Base-by-base conservation (phyloP, 2,797 vertebrate species). In the Ispidina lecontei region DNA sequence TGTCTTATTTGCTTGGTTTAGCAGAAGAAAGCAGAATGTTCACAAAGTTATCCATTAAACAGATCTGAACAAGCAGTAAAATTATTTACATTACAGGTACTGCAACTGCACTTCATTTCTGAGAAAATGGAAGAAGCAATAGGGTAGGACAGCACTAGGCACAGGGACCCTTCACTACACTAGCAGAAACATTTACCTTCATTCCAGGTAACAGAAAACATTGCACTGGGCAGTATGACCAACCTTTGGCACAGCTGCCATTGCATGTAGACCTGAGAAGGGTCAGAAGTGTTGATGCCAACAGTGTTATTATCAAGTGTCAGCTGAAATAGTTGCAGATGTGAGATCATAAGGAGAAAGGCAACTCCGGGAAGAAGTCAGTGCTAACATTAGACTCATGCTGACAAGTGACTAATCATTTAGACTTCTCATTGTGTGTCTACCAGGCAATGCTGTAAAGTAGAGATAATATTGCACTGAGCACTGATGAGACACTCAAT, bases 321-420 rank as follows among this genome's bases (percentile, higher is more conserved):
- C 95, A 94, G 75, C 69, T 85, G 39, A 82, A 89, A 82, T 80
- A 83, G 74, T 60, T 94, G 75, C 63, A 83, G 55, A 47, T 63
- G 67, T 95, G 93, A 96, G 68, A 91, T 93, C 92, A 93, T 51
- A 46, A 44, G 71, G 77, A 77, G 75, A 83, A 60, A 79, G 65
- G 69, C 81, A 70, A 88, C 72, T 7, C 9, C n/a, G 74, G 71
- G 51, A 60, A 87, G 43, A 80, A 86, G 56, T 72, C 83, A 77
- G 31, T 44, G 56, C 92, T 96, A 90, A 96, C 4, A 49, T 95
- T 90, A 95, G 87, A 84, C 44, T 74, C 41, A 8, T 26, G 59
- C 4, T 93, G 95, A 84, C 87, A 87, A 95, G 52, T 59, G 79
- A 91, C 44, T 72, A 28, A 89, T 51, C 46, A 19, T 21, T 84